These are phyloP conservation scores for Melinopterus prodromus DNA, from an alignment of 2,888 invertebrate species.

Conservation along the genomic window DNA sequence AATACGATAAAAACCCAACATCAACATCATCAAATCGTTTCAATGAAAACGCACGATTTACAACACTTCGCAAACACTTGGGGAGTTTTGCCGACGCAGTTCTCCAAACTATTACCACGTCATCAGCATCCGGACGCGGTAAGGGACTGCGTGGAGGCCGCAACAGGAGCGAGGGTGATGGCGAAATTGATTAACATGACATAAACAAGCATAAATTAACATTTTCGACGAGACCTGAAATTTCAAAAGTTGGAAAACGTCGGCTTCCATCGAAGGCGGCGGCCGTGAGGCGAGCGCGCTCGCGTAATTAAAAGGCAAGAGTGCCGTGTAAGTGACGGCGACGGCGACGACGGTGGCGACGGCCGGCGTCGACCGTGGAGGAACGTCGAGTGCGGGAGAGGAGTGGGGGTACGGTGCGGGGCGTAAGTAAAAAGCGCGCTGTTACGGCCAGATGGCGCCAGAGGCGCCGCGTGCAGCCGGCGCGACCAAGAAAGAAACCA, in stretches of 20 bases:
- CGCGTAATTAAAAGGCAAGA: conserved; percentile 46
- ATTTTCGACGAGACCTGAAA: conserved; percentile 53
- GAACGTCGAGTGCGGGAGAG: conserved; percentile 43
- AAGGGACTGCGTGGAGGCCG: background rate
- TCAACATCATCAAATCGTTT: background rate
- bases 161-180: background rate
- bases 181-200: conserved; percentile 42
- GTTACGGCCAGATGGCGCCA: conserved; percentile 58
- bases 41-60: background rate
- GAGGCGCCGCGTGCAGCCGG: conserved; percentile 51
- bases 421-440: conserved; percentile 54
- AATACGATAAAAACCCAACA: no score
- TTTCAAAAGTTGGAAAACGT: conserved; percentile 44
- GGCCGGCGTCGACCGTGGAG: conserved; percentile 50
- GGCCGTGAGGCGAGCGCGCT: conserved; percentile 9
- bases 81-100: background rate
- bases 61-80: background rate
- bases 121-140: background rate
- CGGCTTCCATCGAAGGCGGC: conserved; percentile 40
- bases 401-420: conserved; percentile 41
- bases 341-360: conserved; percentile 28
- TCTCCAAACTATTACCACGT: background rate
- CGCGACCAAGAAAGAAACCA: conserved; percentile 55
- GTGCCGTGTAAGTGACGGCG: conserved; percentile 49
- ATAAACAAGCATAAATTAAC: conserved; percentile 57